Evolutionary conservation across 2,113 vertebrate species (phyloP).

Genomic region (Petrocephalus microphthalmus): DNA sequence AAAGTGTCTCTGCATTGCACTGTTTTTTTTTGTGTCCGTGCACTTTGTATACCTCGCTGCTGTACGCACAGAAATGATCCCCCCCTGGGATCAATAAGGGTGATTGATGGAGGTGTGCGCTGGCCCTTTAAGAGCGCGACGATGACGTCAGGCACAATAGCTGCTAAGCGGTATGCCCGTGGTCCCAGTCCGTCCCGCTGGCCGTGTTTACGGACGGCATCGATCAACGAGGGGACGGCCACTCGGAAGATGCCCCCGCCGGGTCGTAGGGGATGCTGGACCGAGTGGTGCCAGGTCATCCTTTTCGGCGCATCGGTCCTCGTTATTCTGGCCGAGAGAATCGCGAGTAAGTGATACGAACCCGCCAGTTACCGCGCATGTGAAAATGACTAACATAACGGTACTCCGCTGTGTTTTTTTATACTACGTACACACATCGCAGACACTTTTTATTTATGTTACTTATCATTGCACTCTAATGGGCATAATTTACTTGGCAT

Average conservation of each 20-base stretch:
- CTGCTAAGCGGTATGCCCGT: slow-evolving; percentile 31
- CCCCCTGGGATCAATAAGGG: neutral
- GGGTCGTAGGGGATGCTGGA: slow-evolving; percentile 55
- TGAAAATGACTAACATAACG: neutral
- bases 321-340: slow-evolving; percentile 62
- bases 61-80: neutral
- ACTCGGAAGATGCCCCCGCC: slow-evolving; percentile 50
- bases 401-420: neutral
- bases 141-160: slow-evolving; percentile 58
- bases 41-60: neutral
- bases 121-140: slow-evolving; percentile 50
- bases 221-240: slow-evolving; percentile 49
- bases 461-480: neutral
- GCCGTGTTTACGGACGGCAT: slow-evolving; percentile 21
- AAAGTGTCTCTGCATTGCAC: neutral
- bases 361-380: neutral
- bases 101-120: neutral
- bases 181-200: slow-evolving; percentile 26
- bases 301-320: slow-evolving; percentile 62
- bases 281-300: slow-evolving; percentile 60
- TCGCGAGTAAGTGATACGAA: slow-evolving; percentile 54
- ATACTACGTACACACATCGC: neutral
- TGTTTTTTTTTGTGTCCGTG: neutral
- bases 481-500: neutral
- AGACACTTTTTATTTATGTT: neutral